phyloP scores from a whole-genome alignment of 2,797 vertebrate species.

The Hylomyscus alleni region DNA sequence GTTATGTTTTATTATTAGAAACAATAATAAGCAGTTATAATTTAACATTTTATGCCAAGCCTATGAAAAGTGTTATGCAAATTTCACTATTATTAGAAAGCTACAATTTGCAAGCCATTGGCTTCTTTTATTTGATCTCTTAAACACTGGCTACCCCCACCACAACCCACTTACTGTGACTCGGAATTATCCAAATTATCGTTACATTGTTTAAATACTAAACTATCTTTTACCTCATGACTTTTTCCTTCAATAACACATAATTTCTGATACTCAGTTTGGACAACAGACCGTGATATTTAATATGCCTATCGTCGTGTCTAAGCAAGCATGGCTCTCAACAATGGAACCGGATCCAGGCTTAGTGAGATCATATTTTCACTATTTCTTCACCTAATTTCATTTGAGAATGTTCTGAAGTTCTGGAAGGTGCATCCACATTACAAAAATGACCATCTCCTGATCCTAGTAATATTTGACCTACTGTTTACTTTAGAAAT shows the following conservation, averaged over 20 bases:
- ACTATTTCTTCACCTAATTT: background rate
- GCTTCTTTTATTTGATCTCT: conserved; percentile 73
- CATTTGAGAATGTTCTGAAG: background rate
- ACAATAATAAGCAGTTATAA: conserved; percentile 79
- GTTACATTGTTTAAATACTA: conserved; percentile 69
- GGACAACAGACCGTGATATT: conserved; percentile 16
- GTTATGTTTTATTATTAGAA: conserved; percentile 80
- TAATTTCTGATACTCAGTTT: conserved; percentile 55
- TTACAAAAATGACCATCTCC: background rate
- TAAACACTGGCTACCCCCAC: conserved; percentile 63
- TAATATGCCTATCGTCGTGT: background rate
- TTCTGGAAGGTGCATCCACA: background rate
- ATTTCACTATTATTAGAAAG: conserved; percentile 82
- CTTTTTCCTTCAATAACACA: conserved; percentile 59
- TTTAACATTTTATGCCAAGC: conserved; percentile 77
- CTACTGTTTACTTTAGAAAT: conserved; percentile 66
- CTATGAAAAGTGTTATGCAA: conserved; percentile 78
- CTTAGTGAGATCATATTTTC: background rate
- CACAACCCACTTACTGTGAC: conserved; percentile 52
- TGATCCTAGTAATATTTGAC: conserved; percentile 54
- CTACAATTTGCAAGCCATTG: conserved; percentile 78
- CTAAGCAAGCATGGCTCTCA: background rate
- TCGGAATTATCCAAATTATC: conserved; percentile 66
- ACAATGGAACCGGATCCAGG: background rate
- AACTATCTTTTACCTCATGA: conserved; percentile 62